Base-by-base conservation (phyloP, 2,113 vertebrate species). In the Zeus faber region DNA sequence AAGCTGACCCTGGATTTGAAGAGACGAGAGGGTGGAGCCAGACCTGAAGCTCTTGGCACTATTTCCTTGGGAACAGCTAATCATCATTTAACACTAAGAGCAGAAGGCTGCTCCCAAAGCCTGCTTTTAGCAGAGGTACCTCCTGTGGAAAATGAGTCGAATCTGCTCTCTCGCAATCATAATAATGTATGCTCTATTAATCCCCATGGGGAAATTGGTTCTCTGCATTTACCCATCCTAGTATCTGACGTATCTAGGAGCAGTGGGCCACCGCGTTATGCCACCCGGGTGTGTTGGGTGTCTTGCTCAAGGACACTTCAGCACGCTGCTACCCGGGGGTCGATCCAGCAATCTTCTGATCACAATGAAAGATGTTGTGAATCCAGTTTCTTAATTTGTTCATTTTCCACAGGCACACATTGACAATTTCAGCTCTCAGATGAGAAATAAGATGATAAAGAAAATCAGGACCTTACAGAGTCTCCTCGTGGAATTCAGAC, bases 11-110 rank as follows among this genome's bases (percentile, higher is more conserved):
- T 88, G 21, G 79, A 89, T 47, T 58, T 84, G 60, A 82, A 86
- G 37, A 78, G 87, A 61, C 76, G 10, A 27, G 49, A 70, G 4
- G 49, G 67, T 0, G 58, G 77, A 11, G 57, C 56, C 40, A 72
- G 65, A 9, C 60, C 43, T 1, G 79, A 86, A 52, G 65, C 62
- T 0, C 18, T 90, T 35, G 88, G 75, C 7, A 58, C 50, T 24
- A 8, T 93, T 20, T 87, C 75, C 20, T 50, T 89, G 3, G 72
- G 72, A 54, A 74, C 70, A 10, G 72, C 55, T 67, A 85, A 89
- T 74, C 87, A 85, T 63, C 91, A 71, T 49, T 74, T 94, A 49
- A 76, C 17, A 16, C 60, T 93, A 54, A 65, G 41, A 9, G 89
- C 79, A 0, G 75, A 57, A 0, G 88, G 93, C 17, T 91, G 85